Conservation (phyloP, 2,888 invertebrate species). For the Dasysyrphus albostriatus region DNA sequence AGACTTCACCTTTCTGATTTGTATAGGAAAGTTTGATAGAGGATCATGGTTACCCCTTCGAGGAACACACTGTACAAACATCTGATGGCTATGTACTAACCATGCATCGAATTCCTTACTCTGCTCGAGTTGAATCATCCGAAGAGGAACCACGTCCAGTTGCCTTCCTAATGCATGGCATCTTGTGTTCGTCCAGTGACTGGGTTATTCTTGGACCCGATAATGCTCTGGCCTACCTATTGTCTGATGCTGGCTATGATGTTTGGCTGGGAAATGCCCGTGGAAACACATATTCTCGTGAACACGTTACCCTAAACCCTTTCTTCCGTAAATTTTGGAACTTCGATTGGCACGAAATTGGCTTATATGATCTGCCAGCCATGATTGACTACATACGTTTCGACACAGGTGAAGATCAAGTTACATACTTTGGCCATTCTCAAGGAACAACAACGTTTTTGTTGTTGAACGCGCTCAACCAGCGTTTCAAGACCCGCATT, state of each 20-base stretch:
- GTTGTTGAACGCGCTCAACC: slow-evolving; percentile 78
- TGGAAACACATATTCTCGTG: slow-evolving; percentile 87
- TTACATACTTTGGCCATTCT: slow-evolving; percentile 80
- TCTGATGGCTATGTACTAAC: slow-evolving; percentile 80
- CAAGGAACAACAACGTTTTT: slow-evolving; percentile 82
- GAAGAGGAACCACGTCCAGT: slow-evolving; percentile 71
- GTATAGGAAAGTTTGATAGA: slow-evolving; percentile 35
- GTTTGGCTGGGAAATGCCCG: slow-evolving; percentile 93
- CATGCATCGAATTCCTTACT: slow-evolving; percentile 80
- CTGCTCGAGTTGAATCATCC: slow-evolving; percentile 69
- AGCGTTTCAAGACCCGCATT: slow-evolving; percentile 76
- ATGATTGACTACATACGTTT: slow-evolving; percentile 81
- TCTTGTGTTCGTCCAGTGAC: slow-evolving; percentile 79
- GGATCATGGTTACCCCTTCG: slow-evolving; percentile 80
- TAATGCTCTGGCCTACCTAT: slow-evolving; percentile 79
- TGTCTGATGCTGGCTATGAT: slow-evolving; percentile 89
- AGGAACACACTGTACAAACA: slow-evolving; percentile 85
- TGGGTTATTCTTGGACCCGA: slow-evolving; percentile 80
- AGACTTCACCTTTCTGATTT: not conserved
- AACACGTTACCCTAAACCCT: slow-evolving; percentile 5
- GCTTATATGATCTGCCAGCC: slow-evolving; percentile 81
- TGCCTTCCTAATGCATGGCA: slow-evolving; percentile 80
- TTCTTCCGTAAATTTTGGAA: slow-evolving; percentile 79
- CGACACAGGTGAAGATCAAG: slow-evolving; percentile 77
- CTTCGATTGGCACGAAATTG: slow-evolving; percentile 83